phyloP scores from a whole-genome alignment of 92 coral and sea anemone species.

The Epizoanthus scotinus region DNA sequence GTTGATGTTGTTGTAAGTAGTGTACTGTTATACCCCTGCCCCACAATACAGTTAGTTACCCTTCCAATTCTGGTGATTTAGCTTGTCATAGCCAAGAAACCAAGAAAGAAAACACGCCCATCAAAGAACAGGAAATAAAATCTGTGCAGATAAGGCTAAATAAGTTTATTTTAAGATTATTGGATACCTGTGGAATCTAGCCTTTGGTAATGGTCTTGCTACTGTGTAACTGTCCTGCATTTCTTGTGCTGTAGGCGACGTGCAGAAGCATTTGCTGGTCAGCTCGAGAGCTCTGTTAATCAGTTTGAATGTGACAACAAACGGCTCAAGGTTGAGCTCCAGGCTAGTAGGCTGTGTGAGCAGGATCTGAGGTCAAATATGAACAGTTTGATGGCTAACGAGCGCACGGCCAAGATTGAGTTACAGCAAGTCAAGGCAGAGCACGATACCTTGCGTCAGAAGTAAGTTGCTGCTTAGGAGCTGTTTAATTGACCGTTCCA shows the following conservation, averaged over 20 bases:
- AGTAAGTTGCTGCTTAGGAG: constrained; percentile 62
- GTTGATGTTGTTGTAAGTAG: too few species aligned
- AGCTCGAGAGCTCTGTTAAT: constrained; percentile 52
- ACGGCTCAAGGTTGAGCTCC: constrained; percentile 83
- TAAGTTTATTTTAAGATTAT: neutral
- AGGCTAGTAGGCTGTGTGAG: constrained; percentile 92
- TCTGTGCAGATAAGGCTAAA: neutral
- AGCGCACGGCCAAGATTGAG: constrained; percentile 91
- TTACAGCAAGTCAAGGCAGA: constrained; percentile 93
- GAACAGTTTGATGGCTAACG: constrained; percentile 91
- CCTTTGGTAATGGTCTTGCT: neutral
- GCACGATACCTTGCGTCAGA: constrained; percentile 84
- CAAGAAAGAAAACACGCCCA: too few species aligned
- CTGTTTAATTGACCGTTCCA: too few species aligned
- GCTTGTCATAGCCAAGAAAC: too few species aligned
- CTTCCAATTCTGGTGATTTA: too few species aligned
- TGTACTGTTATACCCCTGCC: too few species aligned
- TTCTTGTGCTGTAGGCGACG: constrained; percentile 68
- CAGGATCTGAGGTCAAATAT: constrained; percentile 82
- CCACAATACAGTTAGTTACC: too few species aligned
- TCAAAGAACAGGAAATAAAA: neutral
- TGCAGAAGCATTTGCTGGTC: constrained; percentile 56
- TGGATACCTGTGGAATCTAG: neutral
- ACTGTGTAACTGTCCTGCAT: neutral
- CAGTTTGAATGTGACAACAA: constrained; percentile 86